Evolutionary conservation across 2,888 invertebrate genomes (phyloP), one percentile per base, ranked within the genome.

Genomic region (Embidobia sp.): DNA sequence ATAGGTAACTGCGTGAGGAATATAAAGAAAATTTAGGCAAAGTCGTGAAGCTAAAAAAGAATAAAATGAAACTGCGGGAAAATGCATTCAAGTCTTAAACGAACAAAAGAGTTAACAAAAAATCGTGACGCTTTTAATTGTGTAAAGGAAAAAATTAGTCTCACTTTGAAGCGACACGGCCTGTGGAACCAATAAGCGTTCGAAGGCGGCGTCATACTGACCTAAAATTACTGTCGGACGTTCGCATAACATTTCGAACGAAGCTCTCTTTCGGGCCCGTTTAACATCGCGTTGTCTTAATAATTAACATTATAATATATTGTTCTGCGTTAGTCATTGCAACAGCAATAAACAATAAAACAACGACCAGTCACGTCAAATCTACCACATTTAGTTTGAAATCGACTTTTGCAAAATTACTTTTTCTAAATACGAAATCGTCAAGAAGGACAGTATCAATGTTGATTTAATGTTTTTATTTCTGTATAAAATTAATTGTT

Each of bases 101-200:
- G 8, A 19, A 42, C 3, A 48, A 48, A 29, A 13, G 8, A 13
- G n/a, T 8, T 10, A 35, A n/a, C 31, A 46, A 44, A n/a, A n/a
- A n/a, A 29, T 37, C 15, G 16, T 61, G 46, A 61, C 19, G 8
- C n/a, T 18, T 40, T 18, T 40, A 10, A 10, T 5, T 11, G 19
- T 42, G 13, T 33, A 74, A 57, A n/a, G n/a, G n/a, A n/a, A n/a
- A 19, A 35, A 53, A 55, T 61, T 59, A 61, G 69, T 76, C 69
- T 76, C 64, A 75, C 64, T 70, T 59, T 66, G 26, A 70, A 53
- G 53, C 44, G 57, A 76, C 26, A 57, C 57, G 22, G 37, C 69
- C 63, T 31, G 29, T 33, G 15, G 11, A 46, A 66, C 59, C 74
- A 51, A 35, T 49, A 46, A 40, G 16, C 42, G 46, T 59, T 70